Base-by-base conservation (phyloP, 2,113 vertebrate genomes). In the Poecile atricapillus region DNA sequence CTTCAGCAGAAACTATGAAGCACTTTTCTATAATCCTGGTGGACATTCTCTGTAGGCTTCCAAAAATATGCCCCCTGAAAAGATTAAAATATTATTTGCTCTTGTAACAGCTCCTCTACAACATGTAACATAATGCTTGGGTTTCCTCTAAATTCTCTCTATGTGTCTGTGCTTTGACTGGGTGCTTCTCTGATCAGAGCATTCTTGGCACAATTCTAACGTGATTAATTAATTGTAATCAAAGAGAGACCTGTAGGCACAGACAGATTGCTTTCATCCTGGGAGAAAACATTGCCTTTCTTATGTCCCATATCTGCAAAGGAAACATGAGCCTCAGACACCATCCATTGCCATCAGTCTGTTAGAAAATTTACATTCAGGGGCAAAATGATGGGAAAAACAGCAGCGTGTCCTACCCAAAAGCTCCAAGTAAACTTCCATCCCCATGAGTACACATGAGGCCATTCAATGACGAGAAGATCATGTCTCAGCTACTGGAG, bases 141-240 rank as follows among this genome's bases (percentile, higher is more conserved):
- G 12, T 84, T 85, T 75, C 25, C 41, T 89, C 56, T 71, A 37
- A 86, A 60, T 78, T 68, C 18, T 92, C 31, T 59, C 27, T 89
- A 5, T 8, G 1, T 81, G 28, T 21, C 44, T 73, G n/a, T 79
- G 70, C 81, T 91, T 89, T 76, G 53, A 58, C 70, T 94, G 37
- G 28, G 49, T 73, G 31, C 31, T 76, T 58, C 65, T 83, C 84
- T 93, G 84, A 73, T 94, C 77, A 83, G 81, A 89, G 52, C 74
- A n/a, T 55, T 56, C 67, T 91, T 91, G 84, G 74, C 53, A 87
- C 37, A 24, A 17, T 44, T 76, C 69, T 95, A 82, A 58, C 7
- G 43, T 89, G 53, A 87, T 94, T 87, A 76, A 93, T 89, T 77
- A 83, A 76, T 62, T 64, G 49, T 46, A 68, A 76, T 91, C 91